These are phyloP conservation scores for Tortricodes alternella DNA, from an alignment of 2,888 invertebrate species.

Conservation along the genomic window DNA sequence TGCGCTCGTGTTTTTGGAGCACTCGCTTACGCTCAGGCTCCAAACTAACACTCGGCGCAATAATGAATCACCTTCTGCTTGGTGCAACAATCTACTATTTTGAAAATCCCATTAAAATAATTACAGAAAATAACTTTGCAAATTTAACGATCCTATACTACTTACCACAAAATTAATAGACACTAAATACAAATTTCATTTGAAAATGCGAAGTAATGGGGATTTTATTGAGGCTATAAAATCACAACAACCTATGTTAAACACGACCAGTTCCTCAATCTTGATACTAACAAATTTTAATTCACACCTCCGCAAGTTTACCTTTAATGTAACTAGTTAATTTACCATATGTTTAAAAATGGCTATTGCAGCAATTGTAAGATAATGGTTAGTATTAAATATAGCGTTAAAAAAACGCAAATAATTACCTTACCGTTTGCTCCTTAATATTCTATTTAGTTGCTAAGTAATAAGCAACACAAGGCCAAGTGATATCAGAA, in stretches of 20 bases:
- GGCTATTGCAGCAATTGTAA: constrained; percentile 34
- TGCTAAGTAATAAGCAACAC: too few species aligned
- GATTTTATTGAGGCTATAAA: constrained; percentile 66
- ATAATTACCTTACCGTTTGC: too few species aligned
- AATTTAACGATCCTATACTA: constrained; percentile 60
- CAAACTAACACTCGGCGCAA: too few species aligned
- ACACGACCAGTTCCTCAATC: constrained; percentile 45
- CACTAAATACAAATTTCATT: constrained; percentile 65
- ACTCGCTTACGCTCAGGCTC: too few species aligned
- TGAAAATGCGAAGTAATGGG: constrained; percentile 69
- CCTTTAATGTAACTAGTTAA: constrained; percentile 5
- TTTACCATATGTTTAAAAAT: constrained; percentile 46
- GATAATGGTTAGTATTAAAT: background rate
- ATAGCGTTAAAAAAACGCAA: too few species aligned
- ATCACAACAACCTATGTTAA: constrained; percentile 57
- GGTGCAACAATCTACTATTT: too few species aligned
- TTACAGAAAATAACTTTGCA: too few species aligned
- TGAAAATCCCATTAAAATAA: too few species aligned
- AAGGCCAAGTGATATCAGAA: too few species aligned
- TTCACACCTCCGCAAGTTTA: constrained; percentile 41
- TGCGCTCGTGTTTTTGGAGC: too few species aligned
- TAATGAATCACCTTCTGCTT: too few species aligned
- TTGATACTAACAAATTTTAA: constrained; percentile 43
- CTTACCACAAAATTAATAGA: constrained; percentile 69
- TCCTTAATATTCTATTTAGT: too few species aligned